Percentiles rank a stretch among this genome's conserved stretches.
Conservation (phyloP, 2,797 vertebrate species). For the Micromesistius poutassou region DNA sequence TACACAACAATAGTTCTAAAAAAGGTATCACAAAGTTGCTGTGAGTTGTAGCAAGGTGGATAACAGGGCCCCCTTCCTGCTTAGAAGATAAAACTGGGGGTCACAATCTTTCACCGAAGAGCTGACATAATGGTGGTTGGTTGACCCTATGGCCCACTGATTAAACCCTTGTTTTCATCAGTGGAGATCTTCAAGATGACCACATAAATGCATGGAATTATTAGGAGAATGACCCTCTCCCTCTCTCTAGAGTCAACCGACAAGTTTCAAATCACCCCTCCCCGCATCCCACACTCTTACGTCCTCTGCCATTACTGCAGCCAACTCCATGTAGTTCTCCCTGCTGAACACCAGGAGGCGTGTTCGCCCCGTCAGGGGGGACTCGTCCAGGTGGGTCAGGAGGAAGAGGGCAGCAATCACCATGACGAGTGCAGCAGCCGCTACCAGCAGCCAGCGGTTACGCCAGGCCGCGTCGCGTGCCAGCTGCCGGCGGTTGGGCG, state of each 20-base stretch:
- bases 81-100: too few species aligned
- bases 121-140: too few species aligned
- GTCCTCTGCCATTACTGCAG: constrained; percentile 76
- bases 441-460: constrained; percentile 81
- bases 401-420: constrained; percentile 77
- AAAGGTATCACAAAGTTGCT: too few species aligned
- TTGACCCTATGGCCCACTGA: too few species aligned
- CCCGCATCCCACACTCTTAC: constrained; percentile 64
- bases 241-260: neutral
- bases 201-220: too few species aligned
- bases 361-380: constrained; percentile 85
- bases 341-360: constrained; percentile 85
- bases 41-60: too few species aligned
- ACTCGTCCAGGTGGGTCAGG: constrained; percentile 88
- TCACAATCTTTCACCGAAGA: too few species aligned
- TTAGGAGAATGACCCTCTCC: neutral
- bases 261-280: neutral
- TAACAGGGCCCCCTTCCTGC: too few species aligned
- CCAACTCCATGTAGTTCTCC: constrained; percentile 83
- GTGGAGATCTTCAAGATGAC: too few species aligned
- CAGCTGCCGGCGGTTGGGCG: constrained; percentile 80
- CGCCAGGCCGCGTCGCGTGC: constrained; percentile 75
- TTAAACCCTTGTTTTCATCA: too few species aligned
- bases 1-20: too few species aligned
- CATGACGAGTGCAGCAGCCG: constrained; percentile 67